Base-by-base conservation (phyloP, 2,797 vertebrate species). In the Catostomus latipinnis region DNA sequence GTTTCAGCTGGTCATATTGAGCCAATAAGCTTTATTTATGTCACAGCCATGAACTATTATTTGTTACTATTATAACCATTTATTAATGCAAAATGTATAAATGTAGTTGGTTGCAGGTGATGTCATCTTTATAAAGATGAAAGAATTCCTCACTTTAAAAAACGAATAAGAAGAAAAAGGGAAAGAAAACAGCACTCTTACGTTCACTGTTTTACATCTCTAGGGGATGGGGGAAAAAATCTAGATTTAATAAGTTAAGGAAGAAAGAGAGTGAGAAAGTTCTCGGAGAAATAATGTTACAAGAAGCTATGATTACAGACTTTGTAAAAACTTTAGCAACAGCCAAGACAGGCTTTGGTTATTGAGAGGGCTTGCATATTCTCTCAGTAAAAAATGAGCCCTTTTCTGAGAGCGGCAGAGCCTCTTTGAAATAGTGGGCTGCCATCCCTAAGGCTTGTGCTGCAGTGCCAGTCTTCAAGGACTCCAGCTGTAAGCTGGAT, bases 361-460 rank as follows among this genome's bases (percentile, higher is more conserved):
- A 88, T 81, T 83, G 85, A 87, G 83, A 84, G 66, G 81, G 76
- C 80, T 88, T 87, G 82, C 81, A 85, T 88, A 89, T 87, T 87
- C 78, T 84, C 65, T 88, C 72, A 83, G 69, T 82, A 56, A 77
- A 81, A 81, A 86, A 85, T 58, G 57, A 85, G 80, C 80, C 82
- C 58, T 62, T 82, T 82, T 88, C 82, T 78, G 83, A 89, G 86
- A 86, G 82, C 70, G 80, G 71, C 68, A 71, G 82, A 80, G 81
- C 78, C 75, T 79, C 90, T 94, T 93, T 92, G 90, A 91, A 93
- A 91, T 49, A 78, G 84, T 86, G 86, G 76, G 86, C 86, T 89
- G 88, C 85, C 78, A 88, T 85, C 87, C 85, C 88, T 60, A 70
- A 89, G 85, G 89, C 88, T 87, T 84, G 81, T 76, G 86, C 84